phyloP scores from a whole-genome alignment of 1,140 invertebrate genomes.

The Melanaphis sacchari region DNA sequence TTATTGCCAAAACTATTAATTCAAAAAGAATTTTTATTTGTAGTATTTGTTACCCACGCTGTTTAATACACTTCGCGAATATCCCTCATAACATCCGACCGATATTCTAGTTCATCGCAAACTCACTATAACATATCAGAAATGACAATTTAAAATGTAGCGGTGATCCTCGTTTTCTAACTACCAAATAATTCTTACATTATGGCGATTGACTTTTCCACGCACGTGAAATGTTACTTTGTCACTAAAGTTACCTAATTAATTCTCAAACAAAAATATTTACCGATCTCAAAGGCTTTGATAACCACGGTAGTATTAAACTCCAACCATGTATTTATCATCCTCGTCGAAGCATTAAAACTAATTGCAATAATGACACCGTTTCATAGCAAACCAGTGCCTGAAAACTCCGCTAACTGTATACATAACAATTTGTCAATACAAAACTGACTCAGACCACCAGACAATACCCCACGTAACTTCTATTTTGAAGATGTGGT shows the following conservation, averaged over 20 bases:
- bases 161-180: neutral
- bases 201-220: neutral
- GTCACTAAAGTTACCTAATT: neutral
- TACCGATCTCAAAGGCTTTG: neutral
- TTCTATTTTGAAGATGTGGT: too few relatives aligned
- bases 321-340: neutral
- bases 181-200: neutral
- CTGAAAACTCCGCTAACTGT: neutral
- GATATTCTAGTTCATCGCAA: neutral
- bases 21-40: neutral
- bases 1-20: neutral
- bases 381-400: neutral
- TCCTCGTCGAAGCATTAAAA: neutral
- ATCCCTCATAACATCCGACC: neutral
- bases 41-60: neutral
- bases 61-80: neutral
- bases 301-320: neutral
- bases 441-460: neutral
- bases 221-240: neutral
- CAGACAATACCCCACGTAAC: neutral
- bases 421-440: neutral
- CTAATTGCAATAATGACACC: neutral
- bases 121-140: neutral
- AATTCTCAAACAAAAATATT: too few relatives aligned
- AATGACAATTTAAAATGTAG: neutral